Conservation (phyloP, 2,113 vertebrate genomes). For the Tragelaphus strepsiceros region DNA sequence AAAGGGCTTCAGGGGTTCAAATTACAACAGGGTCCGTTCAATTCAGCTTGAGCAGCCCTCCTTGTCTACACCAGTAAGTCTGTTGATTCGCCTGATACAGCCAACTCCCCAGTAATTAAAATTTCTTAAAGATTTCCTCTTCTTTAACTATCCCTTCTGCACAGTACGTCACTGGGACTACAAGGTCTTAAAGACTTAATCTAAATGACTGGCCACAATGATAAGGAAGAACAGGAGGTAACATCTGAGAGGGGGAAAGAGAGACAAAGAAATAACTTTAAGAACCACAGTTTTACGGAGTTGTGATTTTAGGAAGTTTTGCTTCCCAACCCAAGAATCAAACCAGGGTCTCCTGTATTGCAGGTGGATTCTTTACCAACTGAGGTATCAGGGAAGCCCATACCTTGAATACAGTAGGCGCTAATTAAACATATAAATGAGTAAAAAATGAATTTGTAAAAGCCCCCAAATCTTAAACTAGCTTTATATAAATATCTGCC, state of each 20-base stretch:
- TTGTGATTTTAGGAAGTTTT: background rate
- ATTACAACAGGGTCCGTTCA: background rate
- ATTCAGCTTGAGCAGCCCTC: background rate
- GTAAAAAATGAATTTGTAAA: background rate
- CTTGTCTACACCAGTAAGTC: background rate
- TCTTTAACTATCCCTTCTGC: background rate
- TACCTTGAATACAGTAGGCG: background rate
- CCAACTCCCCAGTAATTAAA: background rate
- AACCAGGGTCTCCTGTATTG: background rate
- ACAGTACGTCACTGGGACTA: background rate
- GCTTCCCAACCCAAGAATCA: background rate
- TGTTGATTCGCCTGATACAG: background rate
- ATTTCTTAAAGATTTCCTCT: background rate
- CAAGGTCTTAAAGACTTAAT: background rate
- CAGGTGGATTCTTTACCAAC: background rate
- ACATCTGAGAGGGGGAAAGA: background rate
- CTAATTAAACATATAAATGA: background rate
- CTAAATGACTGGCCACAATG: background rate
- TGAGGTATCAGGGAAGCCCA: background rate
- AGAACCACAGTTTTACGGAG: background rate
- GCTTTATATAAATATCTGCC: background rate
- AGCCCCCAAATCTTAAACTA: constrained; percentile 10
- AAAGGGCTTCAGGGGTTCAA: background rate
- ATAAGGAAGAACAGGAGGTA: background rate
- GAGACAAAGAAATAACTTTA: background rate